Base-by-base conservation (phyloP, 2,797 vertebrate genomes). In the Tragopan temminckii region DNA sequence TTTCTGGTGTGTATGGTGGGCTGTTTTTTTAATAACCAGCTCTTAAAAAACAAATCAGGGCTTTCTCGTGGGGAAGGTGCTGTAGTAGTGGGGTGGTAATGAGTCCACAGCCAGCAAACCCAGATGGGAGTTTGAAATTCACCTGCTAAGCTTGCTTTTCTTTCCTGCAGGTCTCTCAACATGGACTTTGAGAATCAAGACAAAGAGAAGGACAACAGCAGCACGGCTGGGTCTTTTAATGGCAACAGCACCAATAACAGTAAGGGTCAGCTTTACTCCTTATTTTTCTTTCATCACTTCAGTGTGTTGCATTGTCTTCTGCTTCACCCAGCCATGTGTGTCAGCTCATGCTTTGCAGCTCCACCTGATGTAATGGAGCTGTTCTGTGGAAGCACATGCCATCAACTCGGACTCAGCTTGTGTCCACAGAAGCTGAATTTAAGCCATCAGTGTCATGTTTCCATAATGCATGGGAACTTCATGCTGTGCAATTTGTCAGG, bases 111-210 rank as follows among this genome's bases (percentile, higher is more conserved):
- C 68, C 48, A 29, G 63, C 21, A 72, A 62, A 50, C 70, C 63
- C 63, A 3, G 52, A 9, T 8, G 29, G 67, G 71, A 43, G 38
- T 55, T 77, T 74, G n/a, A 70, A 94, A 69, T 27, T 68, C 55
- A 36, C 24, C 24, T 85, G 62, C 69, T 53, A 12, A 43, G 5
- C 71, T 75, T 93, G 66, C 55, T 59, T 89, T 94, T 94, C 77
- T 91, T 91, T 70, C 38, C 67, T 86, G 57, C 97, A 99, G 99
- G 97, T 99, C 99, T 96, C 98, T 99, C 97, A 99, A 99, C 97
- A 99, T 99, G 99, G 99, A 99, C 97, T 99, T 99, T 98, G 99
- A 99, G 98, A 99, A 99, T 97, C 99, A 99, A 98, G 99, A 99
- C 96, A 99, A 99, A 95, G 99, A 99, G 96, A 99, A 99, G 95